Percentiles rank a stretch among this genome's conserved stretches.
Evolutionary conservation across 2,797 vertebrate genomes (phyloP).

Genomic region (Macrochelys suwanniensis): DNA sequence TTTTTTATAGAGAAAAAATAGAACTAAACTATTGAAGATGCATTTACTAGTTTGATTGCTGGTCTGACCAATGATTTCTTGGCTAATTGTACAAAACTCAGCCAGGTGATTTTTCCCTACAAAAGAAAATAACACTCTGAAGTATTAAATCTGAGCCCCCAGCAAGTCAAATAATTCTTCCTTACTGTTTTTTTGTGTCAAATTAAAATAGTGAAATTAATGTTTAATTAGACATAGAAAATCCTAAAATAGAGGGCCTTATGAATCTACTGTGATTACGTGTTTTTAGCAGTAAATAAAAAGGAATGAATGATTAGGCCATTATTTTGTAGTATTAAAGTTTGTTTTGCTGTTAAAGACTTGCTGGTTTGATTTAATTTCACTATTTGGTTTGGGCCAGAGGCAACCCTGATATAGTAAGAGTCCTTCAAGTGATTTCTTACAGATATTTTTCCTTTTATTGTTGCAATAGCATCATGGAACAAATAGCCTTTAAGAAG

Average conservation of each 20-base stretch:
- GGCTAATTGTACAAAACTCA: neutral
- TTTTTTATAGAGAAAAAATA: neutral
- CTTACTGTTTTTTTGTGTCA: constrained; percentile 13
- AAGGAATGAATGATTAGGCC: neutral
- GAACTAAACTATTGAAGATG: neutral
- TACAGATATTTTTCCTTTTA: constrained; percentile 7
- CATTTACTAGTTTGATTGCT: neutral
- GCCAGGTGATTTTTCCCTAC: neutral
- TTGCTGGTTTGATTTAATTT: constrained; percentile 11
- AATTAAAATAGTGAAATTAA: neutral
- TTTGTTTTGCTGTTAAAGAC: constrained; percentile 10
- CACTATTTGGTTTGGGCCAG: neutral
- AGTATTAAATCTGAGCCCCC: neutral
- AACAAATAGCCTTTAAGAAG: neutral
- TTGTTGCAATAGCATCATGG: neutral
- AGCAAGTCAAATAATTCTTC: constrained; percentile 1
- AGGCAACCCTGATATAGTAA: neutral
- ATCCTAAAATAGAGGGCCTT: neutral
- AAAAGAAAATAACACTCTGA: neutral
- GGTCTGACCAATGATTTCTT: neutral
- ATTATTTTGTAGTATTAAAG: neutral
- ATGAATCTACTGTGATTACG: constrained; percentile 28
- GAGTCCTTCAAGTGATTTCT: neutral
- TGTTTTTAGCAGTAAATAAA: constrained; percentile 7
- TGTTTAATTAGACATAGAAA: neutral